Evolutionary conservation across 2,113 vertebrate genomes (phyloP), one percentile per base, ranked within the genome.

Genomic region (Nansenia antarctica): DNA sequence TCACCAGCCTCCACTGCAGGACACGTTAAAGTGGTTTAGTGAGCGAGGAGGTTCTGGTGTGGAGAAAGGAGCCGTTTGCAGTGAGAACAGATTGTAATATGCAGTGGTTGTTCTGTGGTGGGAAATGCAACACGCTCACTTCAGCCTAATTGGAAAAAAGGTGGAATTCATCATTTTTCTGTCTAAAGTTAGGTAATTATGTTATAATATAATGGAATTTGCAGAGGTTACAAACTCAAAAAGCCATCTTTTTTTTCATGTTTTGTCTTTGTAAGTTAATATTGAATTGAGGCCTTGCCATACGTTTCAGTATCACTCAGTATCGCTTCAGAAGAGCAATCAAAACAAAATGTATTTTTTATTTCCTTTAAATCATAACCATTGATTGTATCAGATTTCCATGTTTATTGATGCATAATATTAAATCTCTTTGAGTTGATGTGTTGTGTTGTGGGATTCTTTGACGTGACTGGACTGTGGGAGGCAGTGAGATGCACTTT

Each of bases 341-440:
- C 87, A 87, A 85, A 88, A 86, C 88, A 91, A 89, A 80, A 82
- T 86, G 89, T 91, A 81, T 94, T 93, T 93, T 90, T 92, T 84
- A 91, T 92, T 91, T 84, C 49, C 71, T 81, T 88, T 76, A 85
- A 87, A 93, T 91, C 93, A 92, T 94, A 94, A 93, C 82, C 86
- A 82, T 91, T 93, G 88, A 90, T 92, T 94, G 92, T 90, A 92
- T 84, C 91, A 70, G 63, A 87, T 83, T 83, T 84, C 91, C 86
- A 78, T 90, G 89, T 91, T 90, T 86, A 87, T 90, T 89, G 82
- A 78, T 93, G 91, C 93, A 93, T 91, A 93, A 92, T 93, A 96
- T 92, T 91, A 95, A 93, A 92, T 91, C 93, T 94, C 93, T 91
- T 92, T 94, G 93, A 95, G 92, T 93, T 87, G 92, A 94, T 27